Evolutionary conservation across 2,797 vertebrate species (phyloP).

Genomic region (Notamacropus eugenii): DNA sequence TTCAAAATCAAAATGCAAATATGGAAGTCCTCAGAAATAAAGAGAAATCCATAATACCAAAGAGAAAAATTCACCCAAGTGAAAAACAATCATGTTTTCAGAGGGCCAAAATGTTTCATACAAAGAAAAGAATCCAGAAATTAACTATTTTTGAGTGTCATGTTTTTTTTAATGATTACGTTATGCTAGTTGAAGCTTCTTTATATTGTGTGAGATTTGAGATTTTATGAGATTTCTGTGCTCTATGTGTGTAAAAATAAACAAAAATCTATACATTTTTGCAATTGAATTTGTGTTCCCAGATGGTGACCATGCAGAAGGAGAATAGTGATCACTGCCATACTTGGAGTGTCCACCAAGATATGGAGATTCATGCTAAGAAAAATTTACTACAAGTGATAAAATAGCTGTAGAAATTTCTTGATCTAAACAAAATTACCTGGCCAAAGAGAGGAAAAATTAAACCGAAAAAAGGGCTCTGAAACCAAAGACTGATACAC

Average conservation of each 20-base stretch:
- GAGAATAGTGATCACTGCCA: background rate
- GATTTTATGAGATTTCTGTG: background rate
- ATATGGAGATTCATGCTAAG: background rate
- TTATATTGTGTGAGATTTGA: background rate
- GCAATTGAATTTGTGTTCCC: background rate
- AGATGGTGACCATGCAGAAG: background rate
- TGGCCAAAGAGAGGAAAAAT: background rate
- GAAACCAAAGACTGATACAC: background rate
- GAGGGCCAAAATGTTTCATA: slow-evolving; percentile 44
- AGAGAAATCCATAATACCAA: slow-evolving; percentile 17
- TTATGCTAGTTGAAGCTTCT: background rate
- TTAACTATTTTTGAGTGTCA: background rate
- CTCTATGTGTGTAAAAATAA: background rate
- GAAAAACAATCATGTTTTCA: slow-evolving; percentile 45
- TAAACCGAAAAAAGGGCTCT: background rate
- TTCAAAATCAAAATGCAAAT: slow-evolving; percentile 43
- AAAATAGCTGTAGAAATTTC: background rate
- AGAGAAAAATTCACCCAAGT: slow-evolving; percentile 39
- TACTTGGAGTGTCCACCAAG: background rate
- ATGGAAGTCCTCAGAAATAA: slow-evolving; percentile 41
- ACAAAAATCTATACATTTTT: background rate
- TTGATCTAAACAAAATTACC: background rate
- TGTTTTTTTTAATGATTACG: background rate
- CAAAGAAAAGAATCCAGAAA: slow-evolving; percentile 62
- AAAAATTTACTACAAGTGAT: background rate